Evolutionary conservation across 2,113 vertebrate genomes (phyloP).

Genomic region (Genyomyrus donnyi): DNA sequence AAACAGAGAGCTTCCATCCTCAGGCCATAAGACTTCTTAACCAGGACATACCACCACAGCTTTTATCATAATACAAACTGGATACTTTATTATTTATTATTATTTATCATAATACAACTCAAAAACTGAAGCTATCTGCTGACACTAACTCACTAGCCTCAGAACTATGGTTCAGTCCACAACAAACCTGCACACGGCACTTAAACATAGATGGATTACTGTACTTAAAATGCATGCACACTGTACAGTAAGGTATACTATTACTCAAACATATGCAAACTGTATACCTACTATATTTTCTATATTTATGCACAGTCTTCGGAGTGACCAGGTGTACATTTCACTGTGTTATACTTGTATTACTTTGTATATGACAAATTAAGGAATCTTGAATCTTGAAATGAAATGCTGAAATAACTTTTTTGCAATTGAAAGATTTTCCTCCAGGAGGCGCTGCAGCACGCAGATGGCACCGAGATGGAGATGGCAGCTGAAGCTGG

Average conservation of each 20-base stretch:
- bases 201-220: not conserved
- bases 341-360: not conserved
- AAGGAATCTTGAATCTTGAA: not conserved
- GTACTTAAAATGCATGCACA: not conserved
- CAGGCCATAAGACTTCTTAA: not conserved
- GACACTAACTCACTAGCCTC: not conserved
- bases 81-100: no score
- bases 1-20: not conserved
- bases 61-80: not conserved
- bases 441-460: conserved; percentile 75
- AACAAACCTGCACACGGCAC: not conserved
- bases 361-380: not conserved
- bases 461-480: conserved; percentile 78
- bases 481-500: conserved; percentile 80
- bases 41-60: not conserved
- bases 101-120: not conserved
- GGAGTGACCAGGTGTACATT: not conserved
- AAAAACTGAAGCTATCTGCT: not conserved
- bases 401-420: not conserved
- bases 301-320: not conserved
- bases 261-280: not conserved
- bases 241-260: not conserved
- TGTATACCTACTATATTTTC: not conserved
- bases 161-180: not conserved
- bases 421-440: conserved; percentile 53